Evolutionary conservation across 2,113 vertebrate genomes (phyloP).

Genomic region (Ophthalmolycus amberensis): DNA sequence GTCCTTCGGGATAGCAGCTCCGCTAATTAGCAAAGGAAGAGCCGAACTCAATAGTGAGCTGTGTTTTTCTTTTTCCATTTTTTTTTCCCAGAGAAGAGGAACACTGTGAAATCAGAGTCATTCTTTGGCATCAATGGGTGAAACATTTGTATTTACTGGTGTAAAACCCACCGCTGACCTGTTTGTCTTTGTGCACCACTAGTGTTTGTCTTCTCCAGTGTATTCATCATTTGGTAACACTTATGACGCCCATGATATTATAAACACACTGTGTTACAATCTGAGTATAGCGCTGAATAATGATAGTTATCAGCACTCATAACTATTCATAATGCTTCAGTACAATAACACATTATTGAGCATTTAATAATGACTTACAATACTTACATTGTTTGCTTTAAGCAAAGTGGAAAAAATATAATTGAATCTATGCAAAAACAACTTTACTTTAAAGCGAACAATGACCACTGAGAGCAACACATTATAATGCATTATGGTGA

Average conservation of each 20-base stretch:
- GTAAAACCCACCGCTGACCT: neutral
- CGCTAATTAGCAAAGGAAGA: conserved; percentile 46
- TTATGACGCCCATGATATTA: too few relatives aligned
- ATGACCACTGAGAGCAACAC: neutral
- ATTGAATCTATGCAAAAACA: too few relatives aligned
- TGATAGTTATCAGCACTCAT: too few relatives aligned
- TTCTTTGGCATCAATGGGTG: neutral
- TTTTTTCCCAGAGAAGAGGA: neutral
- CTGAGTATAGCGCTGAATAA: too few relatives aligned
- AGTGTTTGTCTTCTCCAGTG: neutral
- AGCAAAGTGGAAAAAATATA: too few relatives aligned
- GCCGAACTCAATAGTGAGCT: neutral
- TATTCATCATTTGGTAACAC: too few relatives aligned
- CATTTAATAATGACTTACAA: neutral
- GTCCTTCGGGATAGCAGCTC: conserved; percentile 24
- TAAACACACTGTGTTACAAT: too few relatives aligned
- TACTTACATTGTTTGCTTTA: too few relatives aligned
- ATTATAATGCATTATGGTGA: neutral
- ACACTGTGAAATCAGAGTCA: neutral
- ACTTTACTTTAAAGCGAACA: neutral
- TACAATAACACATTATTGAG: neutral
- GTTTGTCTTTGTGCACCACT: neutral
- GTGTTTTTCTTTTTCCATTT: neutral
- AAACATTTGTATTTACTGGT: neutral
- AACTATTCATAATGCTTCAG: too few relatives aligned